Conservation (phyloP, 1,140 invertebrate species). For the Carcinoscorpius rotundicauda region DNA sequence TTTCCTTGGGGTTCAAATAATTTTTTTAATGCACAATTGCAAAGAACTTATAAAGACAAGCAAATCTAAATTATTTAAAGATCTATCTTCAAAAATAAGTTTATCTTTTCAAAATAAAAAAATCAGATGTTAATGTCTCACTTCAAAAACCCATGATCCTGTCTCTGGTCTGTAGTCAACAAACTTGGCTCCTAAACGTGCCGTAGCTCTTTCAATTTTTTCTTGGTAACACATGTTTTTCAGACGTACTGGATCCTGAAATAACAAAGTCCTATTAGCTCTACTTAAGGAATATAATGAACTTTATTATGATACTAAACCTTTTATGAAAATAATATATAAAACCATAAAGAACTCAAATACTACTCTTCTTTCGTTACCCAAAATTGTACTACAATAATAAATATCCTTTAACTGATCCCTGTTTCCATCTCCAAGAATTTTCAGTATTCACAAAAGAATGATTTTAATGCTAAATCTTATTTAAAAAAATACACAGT, state of each 20-base stretch:
- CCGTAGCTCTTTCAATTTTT: constrained; percentile 67
- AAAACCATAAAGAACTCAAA: too few relatives aligned
- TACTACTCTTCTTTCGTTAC: too few relatives aligned
- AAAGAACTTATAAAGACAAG: background rate
- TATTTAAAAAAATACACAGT: background rate
- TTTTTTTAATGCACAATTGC: background rate
- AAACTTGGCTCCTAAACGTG: constrained; percentile 76
- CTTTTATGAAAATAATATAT: too few relatives aligned
- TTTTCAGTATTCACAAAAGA: constrained; percentile 7
- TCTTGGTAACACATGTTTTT: constrained; percentile 72
- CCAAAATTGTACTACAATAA: too few relatives aligned
- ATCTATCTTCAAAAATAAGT: too few relatives aligned
- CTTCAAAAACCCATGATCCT: constrained; percentile 85
- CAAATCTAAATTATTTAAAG: too few relatives aligned
- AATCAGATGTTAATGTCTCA: constrained; percentile 28
- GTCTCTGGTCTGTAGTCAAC: constrained; percentile 89
- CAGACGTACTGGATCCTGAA: constrained; percentile 53
- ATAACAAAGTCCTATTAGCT: constrained; percentile 9
- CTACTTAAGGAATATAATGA: too few relatives aligned
- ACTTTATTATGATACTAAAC: too few relatives aligned
- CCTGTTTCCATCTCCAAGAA: constrained; percentile 2
- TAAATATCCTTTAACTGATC: too few relatives aligned
- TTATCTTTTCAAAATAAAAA: too few relatives aligned
- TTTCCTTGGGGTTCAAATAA: constrained; percentile 1
- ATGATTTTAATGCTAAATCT: background rate